Evolutionary conservation across 2,888 invertebrate genomes (phyloP).

Genomic region (Cloeon dipterum): DNA sequence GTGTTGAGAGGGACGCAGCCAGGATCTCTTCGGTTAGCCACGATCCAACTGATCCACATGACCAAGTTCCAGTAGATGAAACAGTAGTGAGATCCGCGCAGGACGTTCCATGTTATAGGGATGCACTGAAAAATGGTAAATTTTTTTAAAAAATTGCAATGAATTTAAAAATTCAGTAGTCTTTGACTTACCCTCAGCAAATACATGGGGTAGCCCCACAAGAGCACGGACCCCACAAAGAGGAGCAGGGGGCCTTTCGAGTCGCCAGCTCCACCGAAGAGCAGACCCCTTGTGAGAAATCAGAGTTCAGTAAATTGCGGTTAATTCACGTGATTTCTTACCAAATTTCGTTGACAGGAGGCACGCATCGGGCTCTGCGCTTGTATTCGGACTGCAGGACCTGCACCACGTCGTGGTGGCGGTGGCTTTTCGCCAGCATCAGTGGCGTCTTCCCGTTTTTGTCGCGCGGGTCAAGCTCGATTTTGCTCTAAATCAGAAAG

Average conservation of each 20-base stretch:
- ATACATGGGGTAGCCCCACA: slow-evolving; percentile 91
- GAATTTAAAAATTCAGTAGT: too few relatives aligned
- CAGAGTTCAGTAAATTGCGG: not conserved
- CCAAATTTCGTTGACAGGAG: slow-evolving; percentile 68
- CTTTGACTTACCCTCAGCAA: slow-evolving; percentile 44
- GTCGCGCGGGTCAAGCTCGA: slow-evolving; percentile 66
- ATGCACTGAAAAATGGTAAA: slow-evolving; percentile 40
- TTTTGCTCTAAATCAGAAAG: slow-evolving; percentile 36
- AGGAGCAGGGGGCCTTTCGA: slow-evolving; percentile 71
- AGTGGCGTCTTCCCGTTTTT: slow-evolving; percentile 84
- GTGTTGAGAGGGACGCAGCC: slow-evolving; percentile 76
- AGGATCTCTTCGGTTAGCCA: slow-evolving; percentile 72
- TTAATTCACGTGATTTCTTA: slow-evolving; percentile 11
- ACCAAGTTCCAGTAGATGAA: slow-evolving; percentile 77
- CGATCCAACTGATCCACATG: slow-evolving; percentile 85
- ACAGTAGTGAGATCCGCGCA: slow-evolving; percentile 67
- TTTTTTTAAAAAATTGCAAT: not conserved
- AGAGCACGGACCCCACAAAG: slow-evolving; percentile 60
- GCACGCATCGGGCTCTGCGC: slow-evolving; percentile 59
- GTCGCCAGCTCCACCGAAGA: slow-evolving; percentile 79
- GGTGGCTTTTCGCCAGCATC: slow-evolving; percentile 70
- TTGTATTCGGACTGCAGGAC: slow-evolving; percentile 62
- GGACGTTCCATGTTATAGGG: slow-evolving; percentile 72
- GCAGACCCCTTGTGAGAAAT: slow-evolving; percentile 34
- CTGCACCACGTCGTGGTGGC: slow-evolving; percentile 64